Base-by-base conservation (phyloP, 2,888 invertebrate species). In the Lithophane leautieri region DNA sequence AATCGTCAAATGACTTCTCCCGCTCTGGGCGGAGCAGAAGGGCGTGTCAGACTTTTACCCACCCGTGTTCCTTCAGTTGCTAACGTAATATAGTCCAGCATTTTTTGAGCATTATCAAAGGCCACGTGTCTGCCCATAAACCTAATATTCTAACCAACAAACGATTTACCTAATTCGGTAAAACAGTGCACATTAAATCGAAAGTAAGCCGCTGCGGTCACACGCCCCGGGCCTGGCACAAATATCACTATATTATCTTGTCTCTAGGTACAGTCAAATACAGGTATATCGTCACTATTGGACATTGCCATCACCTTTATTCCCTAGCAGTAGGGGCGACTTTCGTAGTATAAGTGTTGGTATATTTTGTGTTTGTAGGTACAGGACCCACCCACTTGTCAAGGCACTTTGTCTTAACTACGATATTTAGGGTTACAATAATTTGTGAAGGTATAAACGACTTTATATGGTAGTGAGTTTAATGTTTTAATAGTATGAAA, bases 191-290 rank as follows among this genome's bases (percentile, higher is more conserved):
- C 34, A 58, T 63, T 63, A 25, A 74, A 75, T 70, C 40, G 80
- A 78, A 75, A 83, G 81, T 78, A 74, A 83, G 70, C 12, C 76
- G 14, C 28, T 58, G 69, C 47, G 80, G 83, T 83, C 81, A 58
- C 83, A 81, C 83, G 83, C 67, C 62, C 72, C 42, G 34, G 22
- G 81, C 62, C 78, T 56, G 54, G 50, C 40, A 42, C 72, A 61
- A 34, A 65, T 83, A 83, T 78, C 78, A 72, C 22, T 83, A 65
- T 72, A 83, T 83, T 72, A 83, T 81, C 78, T 83, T 77, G 70
- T 44, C 19, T 78, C 9, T n/a, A 19, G 28, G 61, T 78, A 78
- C 56, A 28, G 8, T 52, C 25, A 22, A 70, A 4, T 9, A 0
- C 34, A 4, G 2, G 14, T 44, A 72, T 19, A 70, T 70, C 19